Evolutionary conservation across 2,888 invertebrate genomes (phyloP), one percentile per base, ranked within the genome.

Genomic region (Leptinotarsa tumamoca): DNA sequence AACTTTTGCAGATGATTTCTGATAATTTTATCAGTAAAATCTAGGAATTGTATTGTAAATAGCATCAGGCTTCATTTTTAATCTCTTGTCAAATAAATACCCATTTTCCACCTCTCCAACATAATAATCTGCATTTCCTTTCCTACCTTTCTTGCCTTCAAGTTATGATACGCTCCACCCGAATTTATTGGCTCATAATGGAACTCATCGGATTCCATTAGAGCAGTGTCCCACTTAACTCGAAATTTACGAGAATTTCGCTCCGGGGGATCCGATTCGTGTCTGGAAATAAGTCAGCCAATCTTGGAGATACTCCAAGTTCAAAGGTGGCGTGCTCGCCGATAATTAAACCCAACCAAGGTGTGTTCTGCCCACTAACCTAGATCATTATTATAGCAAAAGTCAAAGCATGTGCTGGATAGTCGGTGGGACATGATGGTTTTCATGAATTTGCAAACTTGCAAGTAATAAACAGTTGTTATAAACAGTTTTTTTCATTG

Each of bases 311-410:
- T 54, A n/a, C 54, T 54, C 18, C 54, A 18, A 73, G 73, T 73
- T 63, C 68, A 63, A 61, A 68, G 73, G 61, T 73, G 50, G 33
- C 68, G 51, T 69, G 73, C n/a, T 33, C 15, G 18, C 58, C 51
- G 33, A 49, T 68, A 73, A 73, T 73, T 71, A 63, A 63, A 51
- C 71, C 50, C 61, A 67, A 21, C 67, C 4, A 56, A 51, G 72
- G 72, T 66, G 54, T 21, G 72, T 54, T 54, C 43, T 23, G 56
- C 58, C 61, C 51, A 69, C 68, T 73, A 43, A 73, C 73, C 73
- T 18, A 69, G 61, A 68, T 73, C 18, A 17, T 69, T 17, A 51
- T 33, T 50, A 67, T 49, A 27, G 49, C 68, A 5, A 68, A 54
- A 54, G 54, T 54, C 18, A 18, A 54, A 18, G 54, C 18, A 18